Evolutionary conservation across 1,140 invertebrate species (phyloP), one percentile per base, ranked within the genome.

Genomic region (Drosophila paulistorum): DNA sequence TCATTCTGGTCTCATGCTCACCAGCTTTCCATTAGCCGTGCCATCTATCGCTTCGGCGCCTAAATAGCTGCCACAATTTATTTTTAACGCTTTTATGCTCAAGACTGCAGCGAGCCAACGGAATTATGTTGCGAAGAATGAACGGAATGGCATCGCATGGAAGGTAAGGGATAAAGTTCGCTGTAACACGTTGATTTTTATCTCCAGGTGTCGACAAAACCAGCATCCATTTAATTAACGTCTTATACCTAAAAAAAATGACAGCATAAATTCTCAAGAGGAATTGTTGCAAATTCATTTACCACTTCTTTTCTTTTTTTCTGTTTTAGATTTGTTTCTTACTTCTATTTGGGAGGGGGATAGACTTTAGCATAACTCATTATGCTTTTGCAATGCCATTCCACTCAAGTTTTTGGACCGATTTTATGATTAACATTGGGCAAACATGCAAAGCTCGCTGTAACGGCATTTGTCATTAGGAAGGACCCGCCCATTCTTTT

Each of bases 381-480:
- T 70, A 77, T 67, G 61, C 58, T 20, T 26, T 68, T 64, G 48
- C 66, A 30, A 10, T 37, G 35, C 35, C 35, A 37, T 26, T n/a
- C 45, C 3, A 26, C 67, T 54, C 41, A 54, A 48, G 66, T 66
- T 54, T 30, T 55, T 60, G 55, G n/a, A 64, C 75, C 82, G 45
- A 77, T 83, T 77, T 77, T 86, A 86, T 86, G 82, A 86, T 86
- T 86, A 86, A 86, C 83, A 87, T 65, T 86, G 58, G 70, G 79
- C 75, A 76, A 87, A 87, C 82, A 86, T 86, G 82, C 82, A 87
- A 86, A 73, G 83, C 65, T 67, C 63, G 75, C 68, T 87, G 75
- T 77, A 77, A 76, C 45, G 61, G 23, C 59, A 61, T 65, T 71
- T 77, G 79, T 83, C 83, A 86, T 87, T 87, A 87, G 71, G 61